Base-by-base conservation (phyloP, 2,113 vertebrate species). In the Fulica atra region DNA sequence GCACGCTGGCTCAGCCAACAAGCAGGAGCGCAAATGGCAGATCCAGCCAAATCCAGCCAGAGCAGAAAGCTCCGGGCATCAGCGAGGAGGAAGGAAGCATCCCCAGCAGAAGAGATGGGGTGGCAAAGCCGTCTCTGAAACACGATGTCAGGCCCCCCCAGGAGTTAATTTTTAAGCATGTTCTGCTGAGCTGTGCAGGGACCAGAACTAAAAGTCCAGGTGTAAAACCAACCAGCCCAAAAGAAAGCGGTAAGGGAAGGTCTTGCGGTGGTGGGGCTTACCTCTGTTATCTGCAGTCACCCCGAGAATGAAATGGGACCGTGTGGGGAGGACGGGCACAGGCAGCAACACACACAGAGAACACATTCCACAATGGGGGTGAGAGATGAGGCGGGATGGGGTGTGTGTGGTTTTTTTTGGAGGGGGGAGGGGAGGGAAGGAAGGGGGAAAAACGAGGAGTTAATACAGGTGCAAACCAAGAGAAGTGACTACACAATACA, bases 271-370 rank as follows among this genome's bases (percentile, higher is more conserved):
- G 60, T 19, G 89, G 92, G 92, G 97, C 98, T 98, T 98, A 98
- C 98, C 98, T 98, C 98, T 14, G 96, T 87, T 42, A 98, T 98
- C 98, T 98, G 98, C 96, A 48, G 98, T 97, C 98, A 98, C 98
- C 98, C 98, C 98, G 98, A 98, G 97, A 98, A 98, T 98, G 98
- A 98, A 98, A 98, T 98, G 97, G 97, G 98, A 97, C 98, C 98
- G 98, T 95, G 98, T 98, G 95, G 97, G 98, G 98, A 98, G 97
- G 97, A 97, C 97, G 96, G 98, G 97, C 97, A 98, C 97, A 97
- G 98, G 98, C 98, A 98, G 97, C 98, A 96, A 98, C 95, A 98
- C 98, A 98, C 97, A 98, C 97, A 98, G 98, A 97, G 91, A 97
- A 98, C 96, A 98, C 98, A 98, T 97, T 98, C 98, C 98, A 98